phyloP scores from a whole-genome alignment of 2,888 invertebrate genomes.

The Plagodis pulveraria region DNA sequence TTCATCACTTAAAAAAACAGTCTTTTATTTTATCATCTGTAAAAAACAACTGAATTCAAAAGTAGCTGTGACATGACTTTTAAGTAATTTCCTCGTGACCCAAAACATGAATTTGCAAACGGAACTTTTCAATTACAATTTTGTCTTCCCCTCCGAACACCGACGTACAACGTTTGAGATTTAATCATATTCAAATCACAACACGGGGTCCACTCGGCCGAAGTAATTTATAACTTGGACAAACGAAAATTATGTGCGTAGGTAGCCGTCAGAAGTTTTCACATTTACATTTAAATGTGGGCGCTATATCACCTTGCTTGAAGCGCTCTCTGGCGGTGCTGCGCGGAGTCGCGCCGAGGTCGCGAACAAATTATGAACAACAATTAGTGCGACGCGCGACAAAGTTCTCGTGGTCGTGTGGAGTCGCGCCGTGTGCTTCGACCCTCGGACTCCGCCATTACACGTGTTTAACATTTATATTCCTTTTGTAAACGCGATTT shows the following conservation, averaged over 20 bases:
- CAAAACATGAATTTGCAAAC: conserved; percentile 27
- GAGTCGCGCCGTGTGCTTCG: conserved; percentile 34
- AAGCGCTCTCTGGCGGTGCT: conserved; percentile 9
- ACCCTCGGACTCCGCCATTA: conserved; percentile 31
- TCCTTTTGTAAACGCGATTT: conserved; percentile 44
- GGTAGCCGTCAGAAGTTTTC: conserved; percentile 71
- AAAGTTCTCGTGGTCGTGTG: conserved; percentile 50
- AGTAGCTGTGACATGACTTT: conserved; percentile 11
- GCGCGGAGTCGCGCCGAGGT: conserved; percentile 32
- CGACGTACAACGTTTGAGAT: conserved; percentile 56
- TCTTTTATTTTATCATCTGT: neutral
- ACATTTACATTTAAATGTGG: conserved; percentile 79
- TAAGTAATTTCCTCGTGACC: conserved; percentile 29
- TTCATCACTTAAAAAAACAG: no score
- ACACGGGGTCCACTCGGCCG: conserved; percentile 51
- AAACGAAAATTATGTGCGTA: conserved; percentile 72
- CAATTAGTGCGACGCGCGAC: conserved; percentile 64
- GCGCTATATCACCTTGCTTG: conserved; percentile 70
- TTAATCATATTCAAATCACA: conserved; percentile 66
- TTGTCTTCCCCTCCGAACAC: conserved; percentile 41
- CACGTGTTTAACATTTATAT: conserved; percentile 46
- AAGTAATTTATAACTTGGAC: conserved; percentile 70
- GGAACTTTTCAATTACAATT: conserved; percentile 41
- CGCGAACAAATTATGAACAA: conserved; percentile 73
- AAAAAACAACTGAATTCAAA: conserved; percentile 6